Conservation (phyloP, 2,113 vertebrate species). For the Pelmatolapia mariae region DNA sequence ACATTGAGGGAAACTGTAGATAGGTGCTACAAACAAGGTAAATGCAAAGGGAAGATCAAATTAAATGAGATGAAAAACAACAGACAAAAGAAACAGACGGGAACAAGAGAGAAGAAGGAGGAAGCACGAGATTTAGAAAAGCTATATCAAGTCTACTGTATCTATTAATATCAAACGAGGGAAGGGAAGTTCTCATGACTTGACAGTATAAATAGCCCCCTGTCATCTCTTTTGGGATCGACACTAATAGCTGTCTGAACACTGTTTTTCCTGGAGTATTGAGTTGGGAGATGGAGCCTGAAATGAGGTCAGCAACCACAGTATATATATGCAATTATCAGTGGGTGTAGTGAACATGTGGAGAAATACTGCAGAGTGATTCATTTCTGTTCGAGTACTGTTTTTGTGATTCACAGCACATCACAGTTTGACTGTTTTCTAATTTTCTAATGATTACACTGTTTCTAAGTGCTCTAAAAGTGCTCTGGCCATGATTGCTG, state of each 20-base stretch:
- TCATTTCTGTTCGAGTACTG: not conserved
- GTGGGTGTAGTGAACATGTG: not conserved
- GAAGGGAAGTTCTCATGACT: constrained; percentile 57
- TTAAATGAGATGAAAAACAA: not conserved
- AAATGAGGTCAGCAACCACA: not conserved
- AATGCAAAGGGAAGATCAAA: not conserved
- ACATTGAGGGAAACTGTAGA: not conserved
- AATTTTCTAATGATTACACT: not conserved
- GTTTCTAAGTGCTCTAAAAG: not conserved
- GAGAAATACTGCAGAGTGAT: not conserved
- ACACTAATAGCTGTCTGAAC: constrained; percentile 17
- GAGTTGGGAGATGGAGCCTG: not conserved
- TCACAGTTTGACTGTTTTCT: not conserved
- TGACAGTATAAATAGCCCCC: constrained; percentile 31
- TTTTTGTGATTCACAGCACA: not conserved
- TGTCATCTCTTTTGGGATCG: not conserved
- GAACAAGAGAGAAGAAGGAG: not conserved
- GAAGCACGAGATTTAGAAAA: not conserved
- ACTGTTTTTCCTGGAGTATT: not conserved
- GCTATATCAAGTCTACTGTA: not conserved
- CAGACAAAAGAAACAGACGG: not conserved
- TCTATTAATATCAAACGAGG: constrained; percentile 24
- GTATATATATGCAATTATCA: not conserved
- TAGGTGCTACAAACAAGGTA: not conserved
- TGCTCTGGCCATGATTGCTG: not conserved